Conservation (phyloP, 2,797 vertebrate species). For the Enteromius mattozi region DNA sequence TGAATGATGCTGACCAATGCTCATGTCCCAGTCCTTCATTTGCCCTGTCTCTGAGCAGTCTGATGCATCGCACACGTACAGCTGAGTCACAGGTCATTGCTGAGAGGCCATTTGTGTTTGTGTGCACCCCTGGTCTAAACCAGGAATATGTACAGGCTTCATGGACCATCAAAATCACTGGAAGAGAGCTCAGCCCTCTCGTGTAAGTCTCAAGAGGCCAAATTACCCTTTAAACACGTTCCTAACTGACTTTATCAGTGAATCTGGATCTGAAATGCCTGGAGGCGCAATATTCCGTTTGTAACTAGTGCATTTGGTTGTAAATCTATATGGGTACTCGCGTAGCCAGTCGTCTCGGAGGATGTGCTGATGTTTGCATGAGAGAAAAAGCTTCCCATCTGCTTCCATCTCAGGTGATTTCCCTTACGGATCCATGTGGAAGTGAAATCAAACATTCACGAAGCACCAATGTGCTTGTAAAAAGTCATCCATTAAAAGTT, state of each 20-base stretch:
- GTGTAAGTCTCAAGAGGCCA: slow-evolving; percentile 22
- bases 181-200: slow-evolving; percentile 1
- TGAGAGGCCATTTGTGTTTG: neutral
- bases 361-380: slow-evolving; percentile 40
- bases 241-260: slow-evolving; percentile 33
- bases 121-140: neutral
- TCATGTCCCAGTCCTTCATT: slow-evolving; percentile 29
- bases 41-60: slow-evolving; percentile 29
- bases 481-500: slow-evolving; percentile 28
- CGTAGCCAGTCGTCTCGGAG: neutral
- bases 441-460: slow-evolving; percentile 16
- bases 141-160: neutral
- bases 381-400: slow-evolving; percentile 30
- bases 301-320: slow-evolving; percentile 11
- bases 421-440: slow-evolving; percentile 2
- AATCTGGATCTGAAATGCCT: slow-evolving; percentile 40
- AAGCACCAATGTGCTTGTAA: slow-evolving; percentile 27
- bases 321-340: slow-evolving; percentile 25
- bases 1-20: slow-evolving; percentile 31
- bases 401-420: slow-evolving; percentile 34
- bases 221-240: slow-evolving; percentile 12
- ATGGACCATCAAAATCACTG: slow-evolving; percentile 7
- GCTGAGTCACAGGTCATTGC: slow-evolving; percentile 34
- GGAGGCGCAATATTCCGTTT: slow-evolving; percentile 17
- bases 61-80: slow-evolving; percentile 1